phyloP scores from a whole-genome alignment of 2,888 invertebrate species.

The Parthenolecanium corni region DNA sequence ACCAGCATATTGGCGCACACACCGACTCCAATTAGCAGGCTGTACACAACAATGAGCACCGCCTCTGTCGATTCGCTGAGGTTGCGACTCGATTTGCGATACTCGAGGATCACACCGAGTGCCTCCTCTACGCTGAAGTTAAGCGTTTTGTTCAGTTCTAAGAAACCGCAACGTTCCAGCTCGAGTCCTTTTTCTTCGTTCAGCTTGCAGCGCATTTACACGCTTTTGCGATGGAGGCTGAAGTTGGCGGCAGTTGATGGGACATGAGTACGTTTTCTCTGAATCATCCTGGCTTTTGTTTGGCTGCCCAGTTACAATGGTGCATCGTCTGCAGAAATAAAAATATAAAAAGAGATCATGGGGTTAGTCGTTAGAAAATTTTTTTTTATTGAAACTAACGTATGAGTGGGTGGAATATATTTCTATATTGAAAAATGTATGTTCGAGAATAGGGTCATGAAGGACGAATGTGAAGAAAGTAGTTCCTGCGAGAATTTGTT shows the following conservation, averaged over 20 bases:
- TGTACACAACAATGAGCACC: conserved; percentile 37
- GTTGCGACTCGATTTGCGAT: conserved; percentile 32
- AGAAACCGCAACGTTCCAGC: conserved; percentile 21
- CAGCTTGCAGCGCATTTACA: conserved; percentile 29
- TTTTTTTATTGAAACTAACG: no score
- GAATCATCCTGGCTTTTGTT: no score
- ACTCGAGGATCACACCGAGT: conserved; percentile 32
- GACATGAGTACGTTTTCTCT: not conserved
- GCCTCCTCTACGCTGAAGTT: conserved; percentile 36
- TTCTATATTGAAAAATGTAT: no score
- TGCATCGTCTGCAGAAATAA: not conserved
- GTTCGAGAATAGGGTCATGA: no score
- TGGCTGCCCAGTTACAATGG: no score
- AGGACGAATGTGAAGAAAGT: no score
- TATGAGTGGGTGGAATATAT: no score
- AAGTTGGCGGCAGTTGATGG: not conserved
- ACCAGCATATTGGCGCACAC: conserved; percentile 38
- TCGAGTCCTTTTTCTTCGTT: conserved; percentile 20
- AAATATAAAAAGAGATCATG: not conserved
- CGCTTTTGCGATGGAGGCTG: not conserved
- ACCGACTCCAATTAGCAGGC: conserved; percentile 37
- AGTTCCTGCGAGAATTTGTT: no score
- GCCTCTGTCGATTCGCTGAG: conserved; percentile 31
- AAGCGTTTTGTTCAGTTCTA: conserved; percentile 34
- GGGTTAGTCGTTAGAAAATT: no score